Evolutionary conservation across 2,888 invertebrate species (phyloP).

Genomic region (Leptopilina drosophilae): DNA sequence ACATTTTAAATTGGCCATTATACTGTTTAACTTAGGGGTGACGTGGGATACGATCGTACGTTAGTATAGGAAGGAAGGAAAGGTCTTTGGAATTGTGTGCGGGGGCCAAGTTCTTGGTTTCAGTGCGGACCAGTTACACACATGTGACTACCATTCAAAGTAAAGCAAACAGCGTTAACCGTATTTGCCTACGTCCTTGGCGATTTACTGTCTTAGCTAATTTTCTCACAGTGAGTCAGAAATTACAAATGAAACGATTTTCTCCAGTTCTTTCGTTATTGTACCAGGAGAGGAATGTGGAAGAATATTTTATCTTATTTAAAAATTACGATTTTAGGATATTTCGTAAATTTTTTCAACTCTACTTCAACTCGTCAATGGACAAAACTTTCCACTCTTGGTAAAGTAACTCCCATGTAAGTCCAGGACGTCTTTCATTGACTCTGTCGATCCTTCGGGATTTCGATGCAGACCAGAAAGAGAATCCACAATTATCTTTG

Average conservation of each 20-base stretch:
- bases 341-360: conserved; percentile 11
- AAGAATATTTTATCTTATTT: conserved; percentile 45
- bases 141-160: conserved; percentile 70
- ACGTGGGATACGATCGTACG: conserved; percentile 58
- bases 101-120: conserved; percentile 55
- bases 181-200: conserved; percentile 73
- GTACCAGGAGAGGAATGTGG: not conserved
- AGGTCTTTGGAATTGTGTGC: conserved; percentile 59
- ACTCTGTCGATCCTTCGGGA: conserved; percentile 67
- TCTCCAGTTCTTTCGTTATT: not conserved
- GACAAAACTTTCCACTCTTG: conserved; percentile 66
- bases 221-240: not conserved
- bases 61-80: conserved; percentile 56
- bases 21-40: conserved; percentile 77
- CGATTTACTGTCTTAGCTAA: conserved; percentile 69
- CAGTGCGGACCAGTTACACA: conserved; percentile 58
- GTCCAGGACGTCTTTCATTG: conserved; percentile 68
- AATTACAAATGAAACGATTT: not conserved
- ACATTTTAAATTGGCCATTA: conserved; percentile 77
- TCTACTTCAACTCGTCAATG: conserved; percentile 42
- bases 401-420: conserved; percentile 56
- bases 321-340: conserved; percentile 47
- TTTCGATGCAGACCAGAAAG: conserved; percentile 67
- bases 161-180: conserved; percentile 74
- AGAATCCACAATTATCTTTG: conserved; percentile 72